These are phyloP conservation scores for Taxidea taxus DNA, from an alignment of 2,113 vertebrate genomes.

Conservation along the genomic window DNA sequence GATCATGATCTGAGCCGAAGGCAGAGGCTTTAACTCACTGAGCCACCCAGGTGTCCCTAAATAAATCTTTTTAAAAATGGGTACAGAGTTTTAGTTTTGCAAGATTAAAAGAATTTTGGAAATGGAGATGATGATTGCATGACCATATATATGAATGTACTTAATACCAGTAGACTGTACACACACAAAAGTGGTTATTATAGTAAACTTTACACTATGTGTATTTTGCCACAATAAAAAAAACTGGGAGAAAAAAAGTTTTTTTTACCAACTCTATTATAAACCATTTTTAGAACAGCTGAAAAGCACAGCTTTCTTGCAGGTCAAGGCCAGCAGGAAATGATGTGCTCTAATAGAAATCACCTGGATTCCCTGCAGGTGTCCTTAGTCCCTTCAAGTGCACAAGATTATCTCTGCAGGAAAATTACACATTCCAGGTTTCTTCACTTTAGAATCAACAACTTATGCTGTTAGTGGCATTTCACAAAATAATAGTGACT, in stretches of 20 bases:
- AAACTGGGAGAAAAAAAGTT: neutral
- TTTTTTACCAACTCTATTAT: neutral
- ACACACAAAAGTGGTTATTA: neutral
- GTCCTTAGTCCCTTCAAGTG: neutral
- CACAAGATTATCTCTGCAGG: neutral
- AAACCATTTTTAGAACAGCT: neutral
- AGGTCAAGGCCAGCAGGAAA: neutral
- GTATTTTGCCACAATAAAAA: neutral
- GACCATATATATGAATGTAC: neutral
- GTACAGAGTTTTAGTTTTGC: neutral
- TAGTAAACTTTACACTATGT: neutral
- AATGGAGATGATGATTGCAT: neutral
- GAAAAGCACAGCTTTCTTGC: neutral
- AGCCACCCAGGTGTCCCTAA: no score
- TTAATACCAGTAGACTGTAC: neutral
- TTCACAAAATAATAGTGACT: slow-evolving; percentile 12
- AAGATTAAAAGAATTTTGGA: neutral
- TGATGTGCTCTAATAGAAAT: fast-evolving
- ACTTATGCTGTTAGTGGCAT: neutral
- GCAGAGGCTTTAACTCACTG: no score
- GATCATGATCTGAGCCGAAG: no score
- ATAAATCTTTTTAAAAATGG: neutral
- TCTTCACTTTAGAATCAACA: slow-evolving; percentile 49
- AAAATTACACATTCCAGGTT: neutral
- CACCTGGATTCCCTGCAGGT: neutral